These are phyloP conservation scores for Drosophila sproati DNA, from an alignment of 1,140 invertebrate genomes.

Conservation along the genomic window DNA sequence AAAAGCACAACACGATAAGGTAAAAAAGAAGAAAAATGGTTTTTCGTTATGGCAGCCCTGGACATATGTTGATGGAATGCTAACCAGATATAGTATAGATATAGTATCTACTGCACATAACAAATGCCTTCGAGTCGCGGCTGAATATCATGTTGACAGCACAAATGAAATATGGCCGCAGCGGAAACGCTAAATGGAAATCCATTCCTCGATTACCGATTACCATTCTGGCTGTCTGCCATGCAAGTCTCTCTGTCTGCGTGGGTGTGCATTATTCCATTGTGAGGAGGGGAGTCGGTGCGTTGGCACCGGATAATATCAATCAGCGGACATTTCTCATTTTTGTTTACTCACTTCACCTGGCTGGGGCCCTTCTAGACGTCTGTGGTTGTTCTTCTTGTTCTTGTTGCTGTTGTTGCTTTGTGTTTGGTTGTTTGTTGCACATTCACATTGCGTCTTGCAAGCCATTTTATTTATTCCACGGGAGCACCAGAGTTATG, in stretches of 20 bases:
- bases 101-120: background rate
- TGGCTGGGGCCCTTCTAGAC: slow-evolving; percentile 4
- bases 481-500: slow-evolving; percentile 17
- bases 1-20: too few relatives aligned
- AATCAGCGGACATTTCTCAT: slow-evolving; percentile 81
- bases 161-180: slow-evolving; percentile 69
- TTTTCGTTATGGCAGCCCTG: background rate
- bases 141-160: slow-evolving; percentile 32
- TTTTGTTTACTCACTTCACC: slow-evolving; percentile 75
- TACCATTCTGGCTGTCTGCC: slow-evolving; percentile 14
- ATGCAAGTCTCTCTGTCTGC: background rate
- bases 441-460: slow-evolving; percentile 31
- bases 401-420: slow-evolving; percentile 34
- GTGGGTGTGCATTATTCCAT: slow-evolving; percentile 7
- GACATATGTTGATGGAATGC: background rate
- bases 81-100: background rate
- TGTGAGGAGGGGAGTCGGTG: background rate
- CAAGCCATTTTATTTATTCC: slow-evolving; percentile 66
- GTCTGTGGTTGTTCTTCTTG: slow-evolving; percentile 17
- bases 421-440: slow-evolving; percentile 60
- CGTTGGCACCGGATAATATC: slow-evolving; percentile 69
- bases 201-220: slow-evolving; percentile 34
- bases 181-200: slow-evolving; percentile 71
- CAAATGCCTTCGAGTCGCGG: slow-evolving; percentile 2
- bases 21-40: too few relatives aligned